Percentiles rank a stretch among this genome's conserved stretches.
These are phyloP conservation scores for Platyscapa corneri DNA, from an alignment of 1,140 invertebrate species.

Conservation along the genomic window DNA sequence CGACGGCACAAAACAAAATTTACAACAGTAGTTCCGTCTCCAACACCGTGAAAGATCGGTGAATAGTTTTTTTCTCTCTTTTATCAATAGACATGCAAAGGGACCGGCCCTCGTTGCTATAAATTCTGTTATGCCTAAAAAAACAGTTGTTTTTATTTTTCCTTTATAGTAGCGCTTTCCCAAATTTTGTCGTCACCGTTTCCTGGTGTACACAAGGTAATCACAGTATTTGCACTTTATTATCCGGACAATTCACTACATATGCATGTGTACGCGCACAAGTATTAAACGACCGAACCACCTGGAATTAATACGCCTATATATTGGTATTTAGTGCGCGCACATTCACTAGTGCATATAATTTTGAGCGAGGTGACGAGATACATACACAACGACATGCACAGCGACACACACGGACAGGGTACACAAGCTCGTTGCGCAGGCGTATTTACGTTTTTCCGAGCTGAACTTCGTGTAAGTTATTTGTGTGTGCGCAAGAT, in stretches of 20 bases:
- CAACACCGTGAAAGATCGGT: not conserved
- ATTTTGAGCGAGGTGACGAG: not conserved
- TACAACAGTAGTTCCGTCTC: not conserved
- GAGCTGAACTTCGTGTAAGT: not conserved
- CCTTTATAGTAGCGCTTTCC: too few relatives aligned
- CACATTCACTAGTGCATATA: not conserved
- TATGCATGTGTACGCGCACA: not conserved
- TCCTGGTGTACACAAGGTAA: too few relatives aligned
- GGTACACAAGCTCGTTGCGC: not conserved
- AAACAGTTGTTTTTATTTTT: too few relatives aligned
- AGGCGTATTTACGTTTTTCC: conserved; percentile 43
- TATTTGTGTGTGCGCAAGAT: not conserved
- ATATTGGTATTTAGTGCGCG: not conserved
- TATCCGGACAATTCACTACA: not conserved
- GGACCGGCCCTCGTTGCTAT: conserved; percentile 7
- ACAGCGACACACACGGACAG: not conserved
- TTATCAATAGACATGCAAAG: not conserved
- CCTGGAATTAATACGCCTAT: conserved; percentile 13
- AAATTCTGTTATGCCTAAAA: not conserved
- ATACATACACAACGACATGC: not conserved
- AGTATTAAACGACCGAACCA: not conserved
- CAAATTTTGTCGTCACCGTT: too few relatives aligned
- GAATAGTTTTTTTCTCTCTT: not conserved
- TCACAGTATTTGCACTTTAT: too few relatives aligned
- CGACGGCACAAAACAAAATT: not conserved